phyloP scores from a whole-genome alignment of 2,113 vertebrate species.

The Australoheros scitulus region DNA sequence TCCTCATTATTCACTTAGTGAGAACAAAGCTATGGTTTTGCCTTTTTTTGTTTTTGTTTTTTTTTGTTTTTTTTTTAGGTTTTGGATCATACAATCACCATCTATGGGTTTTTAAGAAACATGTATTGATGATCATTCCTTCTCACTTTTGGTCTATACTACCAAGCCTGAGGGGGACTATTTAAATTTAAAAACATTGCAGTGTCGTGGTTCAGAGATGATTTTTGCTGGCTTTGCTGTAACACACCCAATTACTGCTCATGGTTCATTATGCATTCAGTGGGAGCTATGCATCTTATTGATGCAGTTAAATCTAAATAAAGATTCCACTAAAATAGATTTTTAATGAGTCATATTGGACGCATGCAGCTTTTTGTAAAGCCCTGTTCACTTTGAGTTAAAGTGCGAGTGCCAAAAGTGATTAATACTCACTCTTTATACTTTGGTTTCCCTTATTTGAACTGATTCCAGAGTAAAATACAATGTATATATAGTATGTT shows the following conservation, averaged over 20 bases:
- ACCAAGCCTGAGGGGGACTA: neutral
- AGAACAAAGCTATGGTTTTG: no score
- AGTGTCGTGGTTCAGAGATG: neutral
- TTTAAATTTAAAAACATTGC: neutral
- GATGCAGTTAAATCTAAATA: slow-evolving; percentile 21
- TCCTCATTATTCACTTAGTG: no score
- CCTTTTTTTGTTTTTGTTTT: no score
- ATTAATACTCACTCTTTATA: neutral
- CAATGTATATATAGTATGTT: neutral
- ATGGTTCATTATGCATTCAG: neutral
- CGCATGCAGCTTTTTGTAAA: neutral
- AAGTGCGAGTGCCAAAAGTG: neutral
- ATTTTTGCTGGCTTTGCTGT: neutral
- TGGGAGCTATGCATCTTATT: neutral
- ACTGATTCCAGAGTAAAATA: no score
- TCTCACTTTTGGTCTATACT: neutral
- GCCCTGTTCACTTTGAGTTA: neutral
- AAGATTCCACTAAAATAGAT: slow-evolving; percentile 14
- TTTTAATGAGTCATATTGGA: neutral
- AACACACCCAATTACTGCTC: neutral
- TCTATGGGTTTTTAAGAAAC: no score
- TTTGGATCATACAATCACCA: no score
- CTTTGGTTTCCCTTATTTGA: no score
- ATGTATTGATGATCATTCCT: neutral
- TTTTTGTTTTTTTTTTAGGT: no score